Percentiles rank a stretch among this genome's conserved stretches.
These are phyloP conservation scores for Dryocosmus kuriphilus DNA, from an alignment of 2,888 invertebrate species.

Conservation along the genomic window DNA sequence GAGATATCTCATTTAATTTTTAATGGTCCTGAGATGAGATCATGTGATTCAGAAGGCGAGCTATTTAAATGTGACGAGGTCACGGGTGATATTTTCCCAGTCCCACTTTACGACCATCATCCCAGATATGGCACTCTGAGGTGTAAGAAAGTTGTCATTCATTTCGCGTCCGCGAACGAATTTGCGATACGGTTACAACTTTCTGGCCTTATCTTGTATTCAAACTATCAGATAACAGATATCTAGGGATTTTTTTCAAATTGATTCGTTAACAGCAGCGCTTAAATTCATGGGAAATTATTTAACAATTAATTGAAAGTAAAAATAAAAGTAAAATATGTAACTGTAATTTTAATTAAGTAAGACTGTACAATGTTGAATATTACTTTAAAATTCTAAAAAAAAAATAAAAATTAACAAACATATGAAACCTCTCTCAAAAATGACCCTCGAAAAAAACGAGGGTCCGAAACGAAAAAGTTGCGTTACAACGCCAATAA, in stretches of 20 bases:
- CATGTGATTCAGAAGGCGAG: not conserved
- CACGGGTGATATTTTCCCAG: not conserved
- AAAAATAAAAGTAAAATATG: too few species aligned
- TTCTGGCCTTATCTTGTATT: not conserved
- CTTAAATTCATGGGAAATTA: too few species aligned
- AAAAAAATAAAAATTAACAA: too few species aligned
- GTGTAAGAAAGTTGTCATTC: not conserved
- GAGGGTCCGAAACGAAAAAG: too few species aligned
- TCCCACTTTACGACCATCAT: not conserved
- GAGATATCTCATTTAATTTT: constrained; percentile 60
- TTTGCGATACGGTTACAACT: constrained; percentile 15
- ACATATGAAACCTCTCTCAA: too few species aligned
- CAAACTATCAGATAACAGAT: constrained; percentile 15
- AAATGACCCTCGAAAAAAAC: too few species aligned
- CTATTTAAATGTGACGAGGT: constrained; percentile 9
- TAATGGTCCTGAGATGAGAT: constrained; percentile 56
- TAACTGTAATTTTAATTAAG: too few species aligned
- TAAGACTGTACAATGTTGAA: too few species aligned
- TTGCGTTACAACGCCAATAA: too few species aligned
- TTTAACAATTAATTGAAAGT: too few species aligned
- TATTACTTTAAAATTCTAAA: too few species aligned
- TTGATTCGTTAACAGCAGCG: too few species aligned
- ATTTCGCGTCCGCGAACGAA: not conserved
- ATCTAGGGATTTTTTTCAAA: not conserved
- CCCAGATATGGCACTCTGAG: not conserved